phyloP scores from a whole-genome alignment of 37 sponge, comb jelly and placozoan genomes.

The Axinella damicornis region DNA sequence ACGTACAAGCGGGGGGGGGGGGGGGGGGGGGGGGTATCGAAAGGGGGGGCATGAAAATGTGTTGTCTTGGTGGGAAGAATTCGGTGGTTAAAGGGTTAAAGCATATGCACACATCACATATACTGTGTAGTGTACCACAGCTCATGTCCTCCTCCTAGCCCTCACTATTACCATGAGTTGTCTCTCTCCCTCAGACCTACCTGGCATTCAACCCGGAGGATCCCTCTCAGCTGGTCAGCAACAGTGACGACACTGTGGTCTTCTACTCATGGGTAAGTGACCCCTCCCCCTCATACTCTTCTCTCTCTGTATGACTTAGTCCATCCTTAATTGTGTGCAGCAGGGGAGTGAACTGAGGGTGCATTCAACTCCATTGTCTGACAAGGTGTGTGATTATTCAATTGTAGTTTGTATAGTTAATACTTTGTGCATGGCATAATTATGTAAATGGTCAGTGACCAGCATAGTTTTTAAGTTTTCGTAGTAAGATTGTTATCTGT shows the following conservation, averaged over 20 bases:
- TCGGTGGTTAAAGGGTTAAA: neutral
- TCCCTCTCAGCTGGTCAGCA: constrained; percentile 69
- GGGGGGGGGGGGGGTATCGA: too few relatives aligned
- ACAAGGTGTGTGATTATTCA: constrained; percentile 30
- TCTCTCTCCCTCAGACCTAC: constrained; percentile 51
- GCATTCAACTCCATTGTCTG: constrained; percentile 25
- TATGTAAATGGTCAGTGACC: too few relatives aligned
- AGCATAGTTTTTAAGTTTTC: too few relatives aligned
- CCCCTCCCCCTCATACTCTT: neutral
- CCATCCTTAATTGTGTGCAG: constrained; percentile 6
- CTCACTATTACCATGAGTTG: neutral
- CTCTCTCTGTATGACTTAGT: neutral
- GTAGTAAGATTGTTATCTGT: too few relatives aligned
- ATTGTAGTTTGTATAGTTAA: too few relatives aligned
- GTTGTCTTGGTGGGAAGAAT: too few relatives aligned
- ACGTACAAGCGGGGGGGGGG: too few relatives aligned
- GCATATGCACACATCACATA: neutral
- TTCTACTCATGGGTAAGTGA: constrained; percentile 88
- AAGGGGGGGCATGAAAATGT: too few relatives aligned
- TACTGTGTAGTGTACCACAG: too few relatives aligned
- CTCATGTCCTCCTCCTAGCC: too few relatives aligned
- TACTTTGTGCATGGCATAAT: too few relatives aligned
- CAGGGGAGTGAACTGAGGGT: constrained; percentile 7
- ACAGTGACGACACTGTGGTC: constrained; percentile 81
- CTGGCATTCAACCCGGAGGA: constrained; percentile 79